Base-by-base conservation (phyloP, 2,888 invertebrate species). In the Podotricha telesiphe region DNA sequence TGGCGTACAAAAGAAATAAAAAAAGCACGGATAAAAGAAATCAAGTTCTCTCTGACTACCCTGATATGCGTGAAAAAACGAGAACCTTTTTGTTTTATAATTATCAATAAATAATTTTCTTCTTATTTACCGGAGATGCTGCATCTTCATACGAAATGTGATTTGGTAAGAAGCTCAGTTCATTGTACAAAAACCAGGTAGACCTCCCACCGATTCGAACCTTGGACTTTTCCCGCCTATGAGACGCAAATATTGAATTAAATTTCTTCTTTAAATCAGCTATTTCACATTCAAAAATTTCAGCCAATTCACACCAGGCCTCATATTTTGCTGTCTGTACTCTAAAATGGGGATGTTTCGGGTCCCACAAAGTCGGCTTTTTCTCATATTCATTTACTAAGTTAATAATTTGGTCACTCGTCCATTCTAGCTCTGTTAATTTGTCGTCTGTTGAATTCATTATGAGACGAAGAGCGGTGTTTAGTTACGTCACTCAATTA, bases 221-320 rank as follows among this genome's bases (percentile, higher is more conserved):
- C 73, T 86, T 88, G 56, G 78, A 76, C 74, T 88, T 88, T 78
- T 91, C 92, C 5, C 92, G 82, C 4, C 92, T 78, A 51, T 90
- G 86, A 50, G 92, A 93, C 2, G 92, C 93, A 73, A 92, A 83
- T 48, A 93, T 77, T 0, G 92, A 92, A 74, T 89, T 89, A 66
- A 93, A 72, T 72, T 93, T 93, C 82, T 87, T 89, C 40, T 86
- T 77, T 68, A 93, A 70, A 68, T 89, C 89, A 0, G 81, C 77
- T 8, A 89, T 83, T 56, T 89, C 88, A 67, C 89, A 88, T 7
- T 86, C 81, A 73, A 90, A 89, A 8, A 79, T 66, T 13, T 77
- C 77, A 8, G 91, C 89, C 50, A 92, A 48, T 5, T 84, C 81
- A 19, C 81, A 75, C 88, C 89, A 92, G 0, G 89, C 86, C 17